Conservation (phyloP, 2,113 vertebrate genomes). For the Phyllostomus discolor region DNA sequence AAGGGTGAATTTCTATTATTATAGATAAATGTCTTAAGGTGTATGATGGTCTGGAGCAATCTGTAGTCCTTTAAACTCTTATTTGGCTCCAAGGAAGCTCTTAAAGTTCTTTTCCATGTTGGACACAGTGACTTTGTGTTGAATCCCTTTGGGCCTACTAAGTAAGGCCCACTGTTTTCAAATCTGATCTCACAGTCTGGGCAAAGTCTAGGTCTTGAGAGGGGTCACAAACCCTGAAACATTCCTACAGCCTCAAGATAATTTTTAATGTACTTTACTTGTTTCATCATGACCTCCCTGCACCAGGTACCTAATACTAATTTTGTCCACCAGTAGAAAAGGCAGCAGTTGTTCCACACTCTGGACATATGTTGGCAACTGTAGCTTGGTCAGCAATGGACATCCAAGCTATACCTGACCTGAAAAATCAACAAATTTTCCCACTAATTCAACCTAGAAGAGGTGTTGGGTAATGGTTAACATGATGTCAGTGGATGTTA, state of each 20-base stretch:
- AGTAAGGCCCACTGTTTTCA: constrained; percentile 91
- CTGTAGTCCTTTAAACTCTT: constrained; percentile 94
- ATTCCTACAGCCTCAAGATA: constrained; percentile 92
- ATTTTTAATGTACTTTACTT: constrained; percentile 81
- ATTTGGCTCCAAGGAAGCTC: constrained; percentile 89
- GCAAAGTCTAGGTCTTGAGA: constrained; percentile 93
- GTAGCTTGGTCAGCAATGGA: constrained; percentile 97
- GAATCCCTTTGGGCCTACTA: constrained; percentile 95
- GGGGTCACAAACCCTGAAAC: constrained; percentile 89
- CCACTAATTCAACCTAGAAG: constrained; percentile 94
- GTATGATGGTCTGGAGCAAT: constrained; percentile 82
- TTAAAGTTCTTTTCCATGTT: constrained; percentile 96
- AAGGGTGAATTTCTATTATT: constrained; percentile 82
- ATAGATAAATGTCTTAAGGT: constrained; percentile 84
- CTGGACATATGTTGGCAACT: constrained; percentile 98
- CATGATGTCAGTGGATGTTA: constrained; percentile 97
- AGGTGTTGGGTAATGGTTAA: constrained; percentile 97
- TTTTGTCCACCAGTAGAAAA: constrained; percentile 92
- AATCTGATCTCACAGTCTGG: constrained; percentile 88
- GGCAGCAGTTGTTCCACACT: constrained; percentile 94
- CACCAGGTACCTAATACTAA: constrained; percentile 91
- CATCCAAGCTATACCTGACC: constrained; percentile 91
- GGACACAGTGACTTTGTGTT: constrained; percentile 89
- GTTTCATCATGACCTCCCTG: constrained; percentile 94
- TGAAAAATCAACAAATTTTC: constrained; percentile 97